Conservation (phyloP, 2,113 vertebrate genomes). For the Laticauda colubrina region DNA sequence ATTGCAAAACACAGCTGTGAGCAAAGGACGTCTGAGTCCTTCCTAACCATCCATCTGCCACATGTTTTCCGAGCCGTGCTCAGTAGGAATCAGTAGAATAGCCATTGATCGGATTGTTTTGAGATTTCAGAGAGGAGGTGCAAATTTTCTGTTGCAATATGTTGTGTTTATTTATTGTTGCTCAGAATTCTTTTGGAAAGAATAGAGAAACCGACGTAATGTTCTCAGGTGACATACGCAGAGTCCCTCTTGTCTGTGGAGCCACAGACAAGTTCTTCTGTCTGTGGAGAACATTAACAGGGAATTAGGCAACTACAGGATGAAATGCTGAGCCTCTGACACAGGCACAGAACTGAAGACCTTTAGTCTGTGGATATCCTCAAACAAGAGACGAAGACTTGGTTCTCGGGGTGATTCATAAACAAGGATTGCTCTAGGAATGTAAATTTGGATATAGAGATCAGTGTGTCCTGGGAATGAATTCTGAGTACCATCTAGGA, state of each 20-base stretch:
- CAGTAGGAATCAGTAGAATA: slow-evolving; percentile 36
- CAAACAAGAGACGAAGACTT: neutral
- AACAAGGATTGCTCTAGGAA: neutral
- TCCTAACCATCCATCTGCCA: neutral
- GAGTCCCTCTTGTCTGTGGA: neutral
- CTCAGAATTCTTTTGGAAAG: slow-evolving; percentile 45
- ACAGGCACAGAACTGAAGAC: neutral
- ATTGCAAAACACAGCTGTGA: accelerated
- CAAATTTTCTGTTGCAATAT: slow-evolving; percentile 42
- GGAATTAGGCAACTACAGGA: neutral
- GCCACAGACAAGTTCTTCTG: slow-evolving; percentile 48
- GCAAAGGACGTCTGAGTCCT: neutral
- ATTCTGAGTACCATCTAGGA: slow-evolving; percentile 10
- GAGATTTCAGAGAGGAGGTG: slow-evolving; percentile 16
- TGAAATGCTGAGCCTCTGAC: neutral
- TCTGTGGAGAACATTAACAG: slow-evolving; percentile 28
- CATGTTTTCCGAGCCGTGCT: neutral
- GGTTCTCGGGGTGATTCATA: neutral
- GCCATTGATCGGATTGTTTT: slow-evolving; percentile 36
- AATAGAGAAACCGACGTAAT: neutral
- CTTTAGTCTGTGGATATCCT: neutral
- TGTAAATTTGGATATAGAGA: neutral
- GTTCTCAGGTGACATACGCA: neutral
- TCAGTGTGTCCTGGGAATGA: neutral
- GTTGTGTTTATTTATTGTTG: slow-evolving; percentile 49